These are phyloP conservation scores for Brachionus manjavacas DNA, from an alignment of 1,140 invertebrate genomes.

Conservation along the genomic window DNA sequence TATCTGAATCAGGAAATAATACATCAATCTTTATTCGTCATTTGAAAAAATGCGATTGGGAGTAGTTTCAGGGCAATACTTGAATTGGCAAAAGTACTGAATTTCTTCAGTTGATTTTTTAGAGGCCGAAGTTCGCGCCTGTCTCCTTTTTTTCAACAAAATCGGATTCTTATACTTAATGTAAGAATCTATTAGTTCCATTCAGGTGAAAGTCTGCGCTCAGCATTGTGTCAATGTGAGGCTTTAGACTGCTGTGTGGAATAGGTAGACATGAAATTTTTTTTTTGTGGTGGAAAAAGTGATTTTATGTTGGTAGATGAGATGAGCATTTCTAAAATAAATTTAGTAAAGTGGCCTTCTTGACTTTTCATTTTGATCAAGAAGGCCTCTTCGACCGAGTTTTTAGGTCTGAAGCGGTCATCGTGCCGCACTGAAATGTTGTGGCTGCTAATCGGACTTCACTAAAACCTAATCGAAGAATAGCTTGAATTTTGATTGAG, in stretches of 20 bases:
- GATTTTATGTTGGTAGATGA: not conserved
- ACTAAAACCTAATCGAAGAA: no score
- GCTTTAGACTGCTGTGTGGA: not conserved
- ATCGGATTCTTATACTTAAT: not conserved
- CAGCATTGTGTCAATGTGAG: not conserved
- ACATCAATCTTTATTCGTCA: no score
- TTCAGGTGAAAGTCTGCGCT: not conserved
- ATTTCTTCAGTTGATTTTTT: constrained; percentile 5
- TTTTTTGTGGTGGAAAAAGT: not conserved
- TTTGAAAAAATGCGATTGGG: no score
- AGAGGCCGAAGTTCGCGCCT: not conserved
- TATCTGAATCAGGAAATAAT: no score
- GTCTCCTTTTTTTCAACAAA: not conserved
- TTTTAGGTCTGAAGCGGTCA: not conserved
- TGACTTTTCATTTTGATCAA: not conserved
- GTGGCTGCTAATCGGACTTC: not conserved
- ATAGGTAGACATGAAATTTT: not conserved
- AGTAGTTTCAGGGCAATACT: not conserved
- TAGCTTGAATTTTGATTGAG: no score
- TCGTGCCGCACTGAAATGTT: not conserved
- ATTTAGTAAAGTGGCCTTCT: not conserved
- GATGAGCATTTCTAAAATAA: not conserved
- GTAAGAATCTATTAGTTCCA: not conserved
- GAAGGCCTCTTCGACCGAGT: not conserved
- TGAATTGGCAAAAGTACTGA: not conserved